Conservation (phyloP, 2,113 vertebrate species). For the human (Homo sapiens) region GRCh38 chr11:15937001-15937500, state of each 20-base stretch:
- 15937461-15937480: background rate
- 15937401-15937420: background rate
- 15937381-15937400: background rate
- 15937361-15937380: background rate
- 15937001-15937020: background rate
- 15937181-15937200: accelerated
- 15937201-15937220: background rate
- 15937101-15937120: background rate
- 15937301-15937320: background rate
- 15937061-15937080: background rate
- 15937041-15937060: accelerated
- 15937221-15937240: background rate
- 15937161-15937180: accelerated
- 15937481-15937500: accelerated
- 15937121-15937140: background rate
- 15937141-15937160: background rate
- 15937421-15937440: background rate
- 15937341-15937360: background rate
- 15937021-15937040: background rate
- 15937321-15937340: background rate
- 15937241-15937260: background rate
- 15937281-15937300: background rate
- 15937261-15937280: background rate
- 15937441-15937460: background rate
- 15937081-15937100: background rate